These are phyloP conservation scores for Caenorhabditis becei DNA, from an alignment of 2,888 invertebrate genomes.

Conservation along the genomic window DNA sequence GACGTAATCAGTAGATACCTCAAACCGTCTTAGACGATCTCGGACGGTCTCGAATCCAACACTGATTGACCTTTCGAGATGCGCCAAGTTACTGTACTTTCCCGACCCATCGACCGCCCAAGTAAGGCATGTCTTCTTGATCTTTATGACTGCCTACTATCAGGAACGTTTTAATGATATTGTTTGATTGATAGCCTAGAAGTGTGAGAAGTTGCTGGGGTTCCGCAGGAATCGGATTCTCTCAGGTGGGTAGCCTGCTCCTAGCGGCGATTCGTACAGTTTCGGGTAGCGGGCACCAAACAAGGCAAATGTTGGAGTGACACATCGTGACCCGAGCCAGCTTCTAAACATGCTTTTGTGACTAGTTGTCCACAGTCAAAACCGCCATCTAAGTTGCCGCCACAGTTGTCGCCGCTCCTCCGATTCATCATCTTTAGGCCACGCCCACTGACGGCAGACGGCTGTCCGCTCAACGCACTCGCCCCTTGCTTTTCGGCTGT, in stretches of 20 bases:
- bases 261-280: neutral
- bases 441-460: constrained; percentile 48
- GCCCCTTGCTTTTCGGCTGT: constrained; percentile 60
- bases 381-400: constrained; percentile 42
- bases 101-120: neutral
- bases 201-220: neutral
- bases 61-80: constrained; percentile 28
- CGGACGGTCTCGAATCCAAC: constrained; percentile 1
- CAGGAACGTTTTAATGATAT: neutral
- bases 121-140: neutral
- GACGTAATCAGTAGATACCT: too few species aligned
- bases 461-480: constrained; percentile 61
- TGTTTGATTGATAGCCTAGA: neutral
- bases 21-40: too few species aligned
- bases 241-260: neutral
- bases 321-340: constrained; percentile 22
- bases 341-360: constrained; percentile 57
- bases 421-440: constrained; percentile 60
- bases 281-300: constrained; percentile 5
- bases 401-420: constrained; percentile 38
- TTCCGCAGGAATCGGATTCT: neutral
- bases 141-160: neutral
- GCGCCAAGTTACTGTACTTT: constrained; percentile 23
- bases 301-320: constrained; percentile 47
- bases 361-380: constrained; percentile 48